A percentile compares a stretch with the other conserved stretches of the same genome.
Conservation (phyloP, 1,140 invertebrate genomes). For the Aphaenogaster rudis region DNA sequence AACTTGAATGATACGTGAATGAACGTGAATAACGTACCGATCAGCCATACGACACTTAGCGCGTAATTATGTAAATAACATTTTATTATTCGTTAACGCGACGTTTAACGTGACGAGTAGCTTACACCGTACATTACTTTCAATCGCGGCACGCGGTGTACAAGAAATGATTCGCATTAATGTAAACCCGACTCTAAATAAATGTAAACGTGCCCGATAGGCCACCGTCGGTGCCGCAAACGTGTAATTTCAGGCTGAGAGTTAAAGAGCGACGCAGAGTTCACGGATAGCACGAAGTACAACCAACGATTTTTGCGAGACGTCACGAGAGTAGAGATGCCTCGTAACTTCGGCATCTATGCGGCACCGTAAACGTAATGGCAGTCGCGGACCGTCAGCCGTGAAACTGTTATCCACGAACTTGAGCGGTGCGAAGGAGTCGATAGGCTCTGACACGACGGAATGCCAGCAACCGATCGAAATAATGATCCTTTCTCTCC, state of each 20-base stretch:
- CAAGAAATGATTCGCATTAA: constrained; percentile 34
- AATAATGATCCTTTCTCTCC: constrained; percentile 41
- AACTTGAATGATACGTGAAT: background rate
- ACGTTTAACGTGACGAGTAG: constrained; percentile 37
- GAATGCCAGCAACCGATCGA: constrained; percentile 28
- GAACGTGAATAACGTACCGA: background rate
- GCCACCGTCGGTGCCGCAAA: constrained; percentile 8
- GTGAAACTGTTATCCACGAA: constrained; percentile 60
- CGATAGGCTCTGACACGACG: constrained; percentile 44
- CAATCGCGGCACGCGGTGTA: background rate
- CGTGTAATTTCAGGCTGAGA: constrained; percentile 18
- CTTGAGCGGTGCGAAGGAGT: constrained; percentile 44
- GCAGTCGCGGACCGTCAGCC: constrained; percentile 54
- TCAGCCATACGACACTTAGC: background rate
- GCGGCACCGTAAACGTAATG: constrained; percentile 72
- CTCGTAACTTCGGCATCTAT: constrained; percentile 54
- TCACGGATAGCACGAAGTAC: background rate
- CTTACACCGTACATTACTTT: background rate
- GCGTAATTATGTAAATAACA: constrained; percentile 39
- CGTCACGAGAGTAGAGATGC: constrained; percentile 34
- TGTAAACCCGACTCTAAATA: constrained; percentile 59
- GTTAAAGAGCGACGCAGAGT: background rate
- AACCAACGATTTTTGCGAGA: background rate
- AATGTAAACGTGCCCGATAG: constrained; percentile 53
- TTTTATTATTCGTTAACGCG: constrained; percentile 46